Evolutionary conservation across 92 coral and sea anemone species (phyloP), one percentile per base, ranked within the genome.

Genomic region (Desmophyllum pertusum): DNA sequence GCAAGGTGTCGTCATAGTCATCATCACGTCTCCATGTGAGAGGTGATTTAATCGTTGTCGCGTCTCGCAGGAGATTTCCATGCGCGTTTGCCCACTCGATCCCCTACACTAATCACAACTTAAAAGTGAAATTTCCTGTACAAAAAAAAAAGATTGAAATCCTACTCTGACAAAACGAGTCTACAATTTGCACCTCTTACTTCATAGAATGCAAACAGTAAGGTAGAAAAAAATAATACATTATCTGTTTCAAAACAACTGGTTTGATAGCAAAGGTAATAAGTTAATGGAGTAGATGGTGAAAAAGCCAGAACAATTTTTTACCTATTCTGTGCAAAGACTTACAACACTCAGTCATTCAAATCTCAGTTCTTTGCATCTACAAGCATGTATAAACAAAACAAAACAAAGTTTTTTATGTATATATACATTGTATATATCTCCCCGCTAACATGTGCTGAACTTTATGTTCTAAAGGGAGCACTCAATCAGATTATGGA

Each of bases 221-320:
- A 25, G 15, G 35, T 59, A 8, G 65, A 14, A 18, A 52, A 31
- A 19, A 45, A 15, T 13, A 36, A 18, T 36, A 2, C 4, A 51
- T 6, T 7, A 43, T 19, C 19, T 73, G 17, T 6, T 3, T 2
- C 21, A 69, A 38, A 6, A 13, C 4, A 13, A 17, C 42, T 21
- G 43, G 6, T 0, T 43, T 14, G 15, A 45, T 29, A 42, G 23
- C 3, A 19, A 41, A 10, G 21, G 36, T 29, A 25, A 42, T 21
- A 50, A 35, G 45, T 50, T 53, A 53, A 19, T 19, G 79, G 48
- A 10, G 39, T 30, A 17, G 30, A 48, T 15, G 50, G 79, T 50
- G 31, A 80, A 37, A 80, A 42, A 36, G 51, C 76, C 76, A 68
- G 36, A 80, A 68, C 65, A 67, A 52, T 33, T 68, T 51, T 38